phyloP scores from a whole-genome alignment of 2,113 vertebrate species.

The Pontoporia blainvillei region DNA sequence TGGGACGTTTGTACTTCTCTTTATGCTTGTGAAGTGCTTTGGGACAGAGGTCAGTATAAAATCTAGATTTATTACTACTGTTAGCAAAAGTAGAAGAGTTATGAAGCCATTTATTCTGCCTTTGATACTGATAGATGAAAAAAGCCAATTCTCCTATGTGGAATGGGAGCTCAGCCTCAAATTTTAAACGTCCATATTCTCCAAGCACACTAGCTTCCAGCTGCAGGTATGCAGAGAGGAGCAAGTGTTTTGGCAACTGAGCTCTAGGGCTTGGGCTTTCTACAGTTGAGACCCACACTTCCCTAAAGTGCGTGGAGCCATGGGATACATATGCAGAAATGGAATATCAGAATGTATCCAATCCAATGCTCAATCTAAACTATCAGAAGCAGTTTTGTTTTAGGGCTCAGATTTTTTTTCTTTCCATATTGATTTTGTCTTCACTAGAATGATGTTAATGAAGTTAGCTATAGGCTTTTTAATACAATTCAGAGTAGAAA shows the following conservation, averaged over 20 bases:
- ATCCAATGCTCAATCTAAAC: not conserved
- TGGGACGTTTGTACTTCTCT: constrained; percentile 49
- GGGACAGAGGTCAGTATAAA: constrained; percentile 39
- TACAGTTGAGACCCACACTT: not conserved
- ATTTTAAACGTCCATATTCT: not conserved
- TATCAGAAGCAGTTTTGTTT: not conserved
- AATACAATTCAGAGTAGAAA: not conserved
- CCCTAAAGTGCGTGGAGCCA: not conserved
- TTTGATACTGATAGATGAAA: constrained; percentile 1
- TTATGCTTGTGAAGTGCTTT: constrained; percentile 48
- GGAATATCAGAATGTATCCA: not conserved
- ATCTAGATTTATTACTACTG: constrained; percentile 56
- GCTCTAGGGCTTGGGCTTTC: not conserved
- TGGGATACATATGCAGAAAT: not conserved
- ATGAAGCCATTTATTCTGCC: constrained; percentile 48
- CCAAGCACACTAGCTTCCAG: not conserved
- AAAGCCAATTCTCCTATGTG: not conserved
- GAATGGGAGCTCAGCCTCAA: not conserved
- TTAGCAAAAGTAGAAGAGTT: constrained; percentile 43
- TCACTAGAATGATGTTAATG: not conserved
- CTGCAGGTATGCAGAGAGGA: not conserved
- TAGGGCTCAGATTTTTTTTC: not conserved
- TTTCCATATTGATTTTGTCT: not conserved
- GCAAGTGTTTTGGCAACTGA: not conserved
- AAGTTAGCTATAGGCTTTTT: not conserved